Evolutionary conservation across 2,797 vertebrate genomes (phyloP).

Genomic region (Phrynocephalus guinanensis): DNA sequence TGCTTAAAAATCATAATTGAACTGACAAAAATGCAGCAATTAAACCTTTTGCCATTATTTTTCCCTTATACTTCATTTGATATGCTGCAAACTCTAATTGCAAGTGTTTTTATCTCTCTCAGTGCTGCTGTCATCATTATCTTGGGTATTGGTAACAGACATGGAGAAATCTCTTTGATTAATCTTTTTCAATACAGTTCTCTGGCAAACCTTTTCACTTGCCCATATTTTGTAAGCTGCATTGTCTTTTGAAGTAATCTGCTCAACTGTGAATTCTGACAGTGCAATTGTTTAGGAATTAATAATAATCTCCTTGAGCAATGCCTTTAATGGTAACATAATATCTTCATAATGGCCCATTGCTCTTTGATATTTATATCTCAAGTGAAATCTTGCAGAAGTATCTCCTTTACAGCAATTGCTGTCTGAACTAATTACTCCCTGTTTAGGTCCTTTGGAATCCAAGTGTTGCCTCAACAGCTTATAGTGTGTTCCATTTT

Average conservation of each 20-base stretch:
- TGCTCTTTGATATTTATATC: conserved; percentile 40
- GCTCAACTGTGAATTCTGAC: conserved; percentile 20
- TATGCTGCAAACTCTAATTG: background rate
- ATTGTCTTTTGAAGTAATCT: conserved; percentile 31
- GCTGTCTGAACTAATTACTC: conserved; percentile 8
- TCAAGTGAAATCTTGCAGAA: conserved; percentile 31
- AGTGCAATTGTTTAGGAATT: conserved; percentile 33
- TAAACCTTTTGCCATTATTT: background rate
- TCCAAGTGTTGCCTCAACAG: background rate
- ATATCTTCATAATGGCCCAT: conserved; percentile 32
- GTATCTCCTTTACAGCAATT: conserved; percentile 3
- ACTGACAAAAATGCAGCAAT: background rate
- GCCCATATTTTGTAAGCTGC: conserved; percentile 33
- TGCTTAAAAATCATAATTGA: background rate
- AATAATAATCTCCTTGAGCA: conserved; percentile 45
- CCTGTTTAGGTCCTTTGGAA: background rate
- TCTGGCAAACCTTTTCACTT: conserved; percentile 30
- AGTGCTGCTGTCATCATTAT: conserved; percentile 22
- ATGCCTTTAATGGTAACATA: conserved; percentile 44
- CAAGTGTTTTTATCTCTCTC: conserved; percentile 22
- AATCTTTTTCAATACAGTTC: conserved; percentile 30
- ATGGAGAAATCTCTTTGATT: conserved; percentile 30
- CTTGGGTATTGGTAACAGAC: conserved; percentile 22
- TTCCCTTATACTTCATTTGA: conserved; percentile 7
- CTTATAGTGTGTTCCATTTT: background rate